Conservation (phyloP, 2,113 vertebrate genomes). For the Pseudopodoces humilis region DNA sequence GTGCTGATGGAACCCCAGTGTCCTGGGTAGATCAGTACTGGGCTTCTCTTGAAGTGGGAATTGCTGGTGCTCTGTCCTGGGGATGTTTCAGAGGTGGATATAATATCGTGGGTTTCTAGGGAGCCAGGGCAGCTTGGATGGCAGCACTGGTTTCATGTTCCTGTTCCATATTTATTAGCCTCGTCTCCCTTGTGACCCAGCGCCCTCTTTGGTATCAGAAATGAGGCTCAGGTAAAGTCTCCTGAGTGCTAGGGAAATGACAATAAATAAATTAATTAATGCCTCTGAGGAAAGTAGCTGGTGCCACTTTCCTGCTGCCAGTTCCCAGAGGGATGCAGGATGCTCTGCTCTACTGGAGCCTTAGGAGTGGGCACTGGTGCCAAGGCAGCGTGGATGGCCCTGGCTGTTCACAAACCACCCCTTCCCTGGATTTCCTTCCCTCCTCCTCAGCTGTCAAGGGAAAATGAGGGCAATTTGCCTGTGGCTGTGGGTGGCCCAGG, state of each 20-base stretch:
- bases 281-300: background rate
- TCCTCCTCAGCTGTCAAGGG: background rate
- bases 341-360: background rate
- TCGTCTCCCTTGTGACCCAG: background rate
- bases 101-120: background rate
- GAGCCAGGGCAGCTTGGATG: background rate
- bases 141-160: background rate
- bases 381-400: rapidly evolving
- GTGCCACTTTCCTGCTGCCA: background rate
- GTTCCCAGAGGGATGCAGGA: background rate
- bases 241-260: background rate
- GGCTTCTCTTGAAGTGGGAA: background rate
- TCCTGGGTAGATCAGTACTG: background rate
- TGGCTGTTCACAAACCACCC: background rate
- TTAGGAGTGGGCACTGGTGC: background rate
- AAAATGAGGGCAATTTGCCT: rapidly evolving
- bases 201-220: background rate
- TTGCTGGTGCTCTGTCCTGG: background rate
- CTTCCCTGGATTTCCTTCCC: background rate
- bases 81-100: background rate
- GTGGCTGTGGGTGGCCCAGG: background rate
- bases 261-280: background rate
- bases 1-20: rapidly evolving
- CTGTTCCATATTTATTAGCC: background rate
- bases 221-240: background rate